Percentiles rank a stretch among this genome's conserved stretches.
Evolutionary conservation across 2,113 vertebrate genomes (phyloP).

Genomic region (Regulus satrapa): DNA sequence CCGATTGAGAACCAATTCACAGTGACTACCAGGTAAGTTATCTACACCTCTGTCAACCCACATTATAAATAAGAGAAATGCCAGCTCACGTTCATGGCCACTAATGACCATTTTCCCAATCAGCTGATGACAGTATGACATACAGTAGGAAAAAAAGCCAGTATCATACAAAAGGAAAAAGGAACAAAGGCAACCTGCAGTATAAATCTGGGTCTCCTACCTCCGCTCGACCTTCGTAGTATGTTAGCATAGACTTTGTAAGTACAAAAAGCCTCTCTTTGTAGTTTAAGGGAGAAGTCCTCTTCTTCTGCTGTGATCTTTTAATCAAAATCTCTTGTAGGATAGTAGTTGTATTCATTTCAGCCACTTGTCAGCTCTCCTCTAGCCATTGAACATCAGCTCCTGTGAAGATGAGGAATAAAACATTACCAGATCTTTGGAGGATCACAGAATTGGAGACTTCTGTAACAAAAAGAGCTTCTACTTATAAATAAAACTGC

Average conservation of each 20-base stretch:
- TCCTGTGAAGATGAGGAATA: conserved; percentile 34
- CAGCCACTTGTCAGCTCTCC: conserved; percentile 68
- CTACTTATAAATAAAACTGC: background rate
- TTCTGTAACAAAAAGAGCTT: background rate
- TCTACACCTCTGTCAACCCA: background rate
- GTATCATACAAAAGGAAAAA: background rate
- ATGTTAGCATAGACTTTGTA: conserved; percentile 81
- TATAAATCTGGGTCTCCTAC: conserved; percentile 62
- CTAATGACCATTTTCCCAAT: background rate
- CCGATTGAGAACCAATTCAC: background rate
- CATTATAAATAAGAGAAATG: background rate
- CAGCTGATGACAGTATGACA: background rate
- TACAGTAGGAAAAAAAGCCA: background rate
- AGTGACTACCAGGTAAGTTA: background rate
- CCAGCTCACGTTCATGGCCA: background rate
- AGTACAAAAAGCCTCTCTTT: conserved; percentile 91
- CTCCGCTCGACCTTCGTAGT: conserved; percentile 89
- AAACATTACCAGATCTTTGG: background rate
- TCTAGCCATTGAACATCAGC: conserved; percentile 77
- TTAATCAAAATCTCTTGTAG: conserved; percentile 90
- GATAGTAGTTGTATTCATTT: conserved; percentile 85
- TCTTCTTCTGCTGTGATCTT: conserved; percentile 93
- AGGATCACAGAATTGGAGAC: background rate
- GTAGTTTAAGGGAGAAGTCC: conserved; percentile 91
- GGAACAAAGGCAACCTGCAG: background rate